These are phyloP conservation scores for Lutra lutra DNA, from an alignment of 2,797 vertebrate species.

Conservation along the genomic window DNA sequence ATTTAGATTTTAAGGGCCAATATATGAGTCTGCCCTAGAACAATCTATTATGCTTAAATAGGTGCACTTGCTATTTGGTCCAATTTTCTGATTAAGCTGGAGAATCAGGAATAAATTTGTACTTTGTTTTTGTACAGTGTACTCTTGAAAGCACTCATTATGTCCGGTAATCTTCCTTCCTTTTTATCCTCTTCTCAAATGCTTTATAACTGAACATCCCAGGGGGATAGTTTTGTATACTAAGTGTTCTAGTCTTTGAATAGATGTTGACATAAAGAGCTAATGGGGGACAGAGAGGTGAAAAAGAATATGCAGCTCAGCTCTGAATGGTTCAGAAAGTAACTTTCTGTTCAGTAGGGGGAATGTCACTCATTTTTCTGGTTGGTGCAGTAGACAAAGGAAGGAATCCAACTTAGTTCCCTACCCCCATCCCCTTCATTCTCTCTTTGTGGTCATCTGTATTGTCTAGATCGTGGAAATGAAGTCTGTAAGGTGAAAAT, in stretches of 20 bases:
- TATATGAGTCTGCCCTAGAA: background rate
- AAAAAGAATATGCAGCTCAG: background rate
- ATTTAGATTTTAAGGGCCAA: background rate
- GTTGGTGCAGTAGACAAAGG: background rate
- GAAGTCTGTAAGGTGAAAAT: background rate
- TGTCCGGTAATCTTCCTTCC: background rate
- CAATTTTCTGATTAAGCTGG: background rate
- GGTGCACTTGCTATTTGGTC: background rate
- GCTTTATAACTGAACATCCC: background rate
- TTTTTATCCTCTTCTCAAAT: slow-evolving; percentile 15
- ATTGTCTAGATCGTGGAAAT: background rate
- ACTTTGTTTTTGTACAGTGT: background rate
- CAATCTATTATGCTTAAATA: background rate
- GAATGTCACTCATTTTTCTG: slow-evolving; percentile 31
- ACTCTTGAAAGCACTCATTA: background rate
- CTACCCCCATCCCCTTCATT: background rate
- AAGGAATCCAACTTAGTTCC: background rate
- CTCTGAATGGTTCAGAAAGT: background rate
- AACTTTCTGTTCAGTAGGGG: background rate
- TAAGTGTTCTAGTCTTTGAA: background rate
- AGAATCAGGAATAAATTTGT: background rate
- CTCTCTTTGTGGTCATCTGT: background rate
- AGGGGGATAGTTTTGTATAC: background rate
- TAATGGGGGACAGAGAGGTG: background rate
- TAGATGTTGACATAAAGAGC: slow-evolving; percentile 8